Evolutionary conservation across 1,140 invertebrate species (phyloP).

Genomic region (Drosophila repletoides): DNA sequence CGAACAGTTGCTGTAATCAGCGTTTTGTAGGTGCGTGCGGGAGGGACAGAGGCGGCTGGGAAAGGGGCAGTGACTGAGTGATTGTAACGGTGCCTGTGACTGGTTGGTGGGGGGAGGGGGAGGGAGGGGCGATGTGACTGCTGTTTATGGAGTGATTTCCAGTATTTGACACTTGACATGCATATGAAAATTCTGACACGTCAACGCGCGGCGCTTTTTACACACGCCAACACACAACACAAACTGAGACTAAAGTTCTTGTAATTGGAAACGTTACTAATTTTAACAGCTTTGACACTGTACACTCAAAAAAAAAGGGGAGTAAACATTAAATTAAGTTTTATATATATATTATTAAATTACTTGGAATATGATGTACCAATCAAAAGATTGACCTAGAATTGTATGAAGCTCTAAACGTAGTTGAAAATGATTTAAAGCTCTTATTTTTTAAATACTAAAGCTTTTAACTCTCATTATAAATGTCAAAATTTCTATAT

Average conservation of each 20-base stretch:
- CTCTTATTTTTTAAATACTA: no score
- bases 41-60: no score
- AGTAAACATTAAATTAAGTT: background rate
- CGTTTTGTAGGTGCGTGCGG: constrained; percentile 62
- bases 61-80: no score
- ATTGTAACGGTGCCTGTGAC: no score
- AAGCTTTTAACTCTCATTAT: no score
- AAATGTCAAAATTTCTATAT: no score
- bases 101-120: background rate
- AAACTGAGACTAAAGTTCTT: constrained; percentile 5
- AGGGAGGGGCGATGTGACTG: constrained; percentile 4
- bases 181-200: constrained; percentile 82
- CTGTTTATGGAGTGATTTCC: constrained; percentile 51
- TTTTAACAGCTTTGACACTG: constrained; percentile 21
- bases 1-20: constrained; percentile 61
- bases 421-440: no score
- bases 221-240: constrained; percentile 36
- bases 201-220: constrained; percentile 68
- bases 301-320: background rate
- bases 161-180: constrained; percentile 79
- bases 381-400: no score
- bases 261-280: constrained; percentile 73
- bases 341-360: background rate
- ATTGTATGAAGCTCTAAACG: no score
- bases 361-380: no score